Evolutionary conservation across 2,113 vertebrate genomes (phyloP).

Genomic region (Protobothrops flavoviridis): DNA sequence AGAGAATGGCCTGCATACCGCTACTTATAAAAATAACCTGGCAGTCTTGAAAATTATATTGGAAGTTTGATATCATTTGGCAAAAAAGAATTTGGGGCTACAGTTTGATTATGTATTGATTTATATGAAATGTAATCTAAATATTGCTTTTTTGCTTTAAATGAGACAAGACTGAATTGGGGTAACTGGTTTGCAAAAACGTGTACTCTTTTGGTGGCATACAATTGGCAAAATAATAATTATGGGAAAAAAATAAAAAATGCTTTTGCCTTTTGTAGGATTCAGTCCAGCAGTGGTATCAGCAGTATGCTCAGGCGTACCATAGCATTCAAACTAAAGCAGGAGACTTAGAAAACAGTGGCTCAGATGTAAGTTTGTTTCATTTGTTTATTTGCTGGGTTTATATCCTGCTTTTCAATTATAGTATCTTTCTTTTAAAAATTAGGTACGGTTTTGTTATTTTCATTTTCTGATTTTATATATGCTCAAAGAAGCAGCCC

Average conservation of each 20-base stretch:
- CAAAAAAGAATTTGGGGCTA: neutral
- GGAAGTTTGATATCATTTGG: neutral
- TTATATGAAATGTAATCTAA: neutral
- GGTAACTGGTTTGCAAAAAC: slow-evolving; percentile 1
- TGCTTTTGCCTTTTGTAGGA: slow-evolving; percentile 63
- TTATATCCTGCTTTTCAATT: neutral
- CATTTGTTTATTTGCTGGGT: neutral
- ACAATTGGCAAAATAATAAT: neutral
- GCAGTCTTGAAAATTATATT: neutral
- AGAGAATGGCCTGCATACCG: no score
- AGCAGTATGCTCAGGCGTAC: slow-evolving; percentile 76
- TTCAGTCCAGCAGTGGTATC: slow-evolving; percentile 81
- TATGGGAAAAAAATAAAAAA: slow-evolving; percentile 22
- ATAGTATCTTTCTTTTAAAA: neutral
- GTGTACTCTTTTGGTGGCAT: neutral
- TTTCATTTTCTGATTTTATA: neutral
- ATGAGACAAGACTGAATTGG: neutral
- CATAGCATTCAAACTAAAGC: slow-evolving; percentile 63
- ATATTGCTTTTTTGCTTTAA: neutral
- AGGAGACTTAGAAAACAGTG: slow-evolving; percentile 72
- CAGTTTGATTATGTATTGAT: neutral
- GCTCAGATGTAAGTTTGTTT: slow-evolving; percentile 69
- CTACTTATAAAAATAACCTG: neutral
- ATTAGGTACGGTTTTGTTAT: neutral
- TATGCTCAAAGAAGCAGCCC: neutral